Evolutionary conservation across 2,888 invertebrate species (phyloP).

Genomic region (Phrixothrix hirtus): DNA sequence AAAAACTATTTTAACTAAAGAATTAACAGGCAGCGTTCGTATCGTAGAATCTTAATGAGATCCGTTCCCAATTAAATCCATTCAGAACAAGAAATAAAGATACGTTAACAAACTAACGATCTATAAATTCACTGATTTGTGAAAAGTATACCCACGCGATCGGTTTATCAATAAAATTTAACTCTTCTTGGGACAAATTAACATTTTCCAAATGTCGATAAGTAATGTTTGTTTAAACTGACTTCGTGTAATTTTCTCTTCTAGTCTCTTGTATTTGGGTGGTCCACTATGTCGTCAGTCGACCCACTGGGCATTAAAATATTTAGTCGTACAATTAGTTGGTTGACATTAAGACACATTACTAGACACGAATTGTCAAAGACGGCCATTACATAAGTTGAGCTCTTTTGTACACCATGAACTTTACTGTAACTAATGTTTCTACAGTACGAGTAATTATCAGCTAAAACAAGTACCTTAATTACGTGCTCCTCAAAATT

Average conservation of each 20-base stretch:
- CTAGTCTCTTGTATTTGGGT: constrained; percentile 27
- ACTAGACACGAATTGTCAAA: constrained; percentile 5
- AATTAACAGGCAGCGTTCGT: constrained; percentile 14
- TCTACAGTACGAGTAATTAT: constrained; percentile 4
- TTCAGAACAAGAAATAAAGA: constrained; percentile 32
- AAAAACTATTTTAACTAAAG: constrained; percentile 8
- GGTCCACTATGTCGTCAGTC: constrained; percentile 24
- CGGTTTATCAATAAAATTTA: constrained; percentile 30
- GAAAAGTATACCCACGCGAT: constrained; percentile 30
- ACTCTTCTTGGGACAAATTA: constrained; percentile 24
- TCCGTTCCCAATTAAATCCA: constrained; percentile 32
- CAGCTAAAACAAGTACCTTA: constrained; percentile 2
- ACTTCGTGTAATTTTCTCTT: constrained; percentile 23
- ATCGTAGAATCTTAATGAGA: constrained; percentile 32
- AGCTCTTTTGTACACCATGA: not conserved
- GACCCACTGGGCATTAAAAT: constrained; percentile 28
- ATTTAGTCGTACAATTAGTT: constrained; percentile 27
- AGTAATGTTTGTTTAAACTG: constrained; percentile 21
- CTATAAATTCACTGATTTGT: constrained; percentile 34
- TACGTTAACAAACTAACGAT: constrained; percentile 32
- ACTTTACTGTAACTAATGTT: constrained; percentile 1
- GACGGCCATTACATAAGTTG: not conserved
- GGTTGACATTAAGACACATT: constrained; percentile 20
- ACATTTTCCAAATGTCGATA: constrained; percentile 31
- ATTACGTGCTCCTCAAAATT: constrained; percentile 1